These are phyloP conservation scores for Maccullochella peelii DNA, from an alignment of 2,113 vertebrate genomes.

Conservation along the genomic window DNA sequence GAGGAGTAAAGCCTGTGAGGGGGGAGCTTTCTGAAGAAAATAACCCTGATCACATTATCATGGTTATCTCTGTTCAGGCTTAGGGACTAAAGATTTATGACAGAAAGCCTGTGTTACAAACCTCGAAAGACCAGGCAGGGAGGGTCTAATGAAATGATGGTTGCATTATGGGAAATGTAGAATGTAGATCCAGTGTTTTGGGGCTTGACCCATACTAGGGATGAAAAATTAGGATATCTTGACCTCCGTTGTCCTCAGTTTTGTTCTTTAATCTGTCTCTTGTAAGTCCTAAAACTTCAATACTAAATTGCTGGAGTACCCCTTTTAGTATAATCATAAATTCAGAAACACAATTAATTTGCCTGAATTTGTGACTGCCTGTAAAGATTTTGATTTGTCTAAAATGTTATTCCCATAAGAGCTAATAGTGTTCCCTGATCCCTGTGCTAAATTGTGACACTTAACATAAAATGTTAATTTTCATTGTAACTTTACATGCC, in stretches of 20 bases:
- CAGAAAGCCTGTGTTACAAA: constrained; percentile 1
- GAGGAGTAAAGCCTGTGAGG: not conserved
- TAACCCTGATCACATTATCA: not conserved
- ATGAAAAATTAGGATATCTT: not conserved
- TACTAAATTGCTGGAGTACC: not conserved
- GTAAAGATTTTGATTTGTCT: not conserved
- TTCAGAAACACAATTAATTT: not conserved
- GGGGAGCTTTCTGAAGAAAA: no score
- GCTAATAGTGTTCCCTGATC: not conserved
- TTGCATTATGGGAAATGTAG: not conserved
- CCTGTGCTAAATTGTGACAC: not conserved
- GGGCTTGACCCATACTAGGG: not conserved
- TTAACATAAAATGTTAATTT: no score
- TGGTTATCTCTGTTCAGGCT: not conserved
- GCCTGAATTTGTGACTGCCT: not conserved
- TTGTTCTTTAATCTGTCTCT: not conserved
- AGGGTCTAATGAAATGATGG: not conserved
- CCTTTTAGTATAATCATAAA: not conserved
- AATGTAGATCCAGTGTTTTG: not conserved
- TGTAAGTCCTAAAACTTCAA: not conserved
- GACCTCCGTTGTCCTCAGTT: no score
- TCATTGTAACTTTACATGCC: not conserved
- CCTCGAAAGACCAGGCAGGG: not conserved
- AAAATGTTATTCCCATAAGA: not conserved
- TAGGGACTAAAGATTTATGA: no score